phyloP scores from a whole-genome alignment of 1,140 invertebrate genomes.

The Cydia fagiglandana region DNA sequence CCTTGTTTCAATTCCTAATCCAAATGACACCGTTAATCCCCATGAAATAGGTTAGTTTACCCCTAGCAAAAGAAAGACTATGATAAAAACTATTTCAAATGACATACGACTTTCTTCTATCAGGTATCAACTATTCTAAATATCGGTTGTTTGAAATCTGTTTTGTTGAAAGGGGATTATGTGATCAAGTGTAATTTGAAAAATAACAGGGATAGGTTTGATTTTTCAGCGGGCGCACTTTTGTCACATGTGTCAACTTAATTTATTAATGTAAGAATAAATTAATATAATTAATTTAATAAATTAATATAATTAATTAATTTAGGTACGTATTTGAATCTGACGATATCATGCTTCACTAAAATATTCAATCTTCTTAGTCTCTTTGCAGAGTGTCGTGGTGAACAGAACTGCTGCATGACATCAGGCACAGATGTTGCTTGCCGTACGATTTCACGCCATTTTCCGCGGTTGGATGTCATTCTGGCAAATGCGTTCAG shows the following conservation, averaged over 20 bases:
- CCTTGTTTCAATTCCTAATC: not conserved
- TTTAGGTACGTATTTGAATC: too few species aligned
- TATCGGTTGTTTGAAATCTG: constrained; percentile 1
- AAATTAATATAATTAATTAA: too few species aligned
- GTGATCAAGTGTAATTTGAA: not conserved
- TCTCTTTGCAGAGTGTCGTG: too few species aligned
- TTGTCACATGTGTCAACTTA: not conserved
- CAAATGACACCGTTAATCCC: not conserved
- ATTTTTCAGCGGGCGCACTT: not conserved
- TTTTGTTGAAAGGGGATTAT: not conserved
- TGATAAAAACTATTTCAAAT: not conserved
- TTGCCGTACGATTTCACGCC: too few species aligned
- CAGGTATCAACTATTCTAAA: not conserved
- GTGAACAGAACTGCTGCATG: too few species aligned
- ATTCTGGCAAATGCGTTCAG: too few species aligned
- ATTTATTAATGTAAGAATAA: too few species aligned
- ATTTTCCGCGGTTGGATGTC: too few species aligned
- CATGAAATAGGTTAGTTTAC: not conserved
- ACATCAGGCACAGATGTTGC: too few species aligned
- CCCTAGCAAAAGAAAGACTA: not conserved
- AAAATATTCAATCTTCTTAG: too few species aligned
- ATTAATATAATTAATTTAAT: too few species aligned
- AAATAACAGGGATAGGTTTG: not conserved
- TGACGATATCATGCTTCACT: too few species aligned
- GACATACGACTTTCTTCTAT: not conserved